phyloP scores from a whole-genome alignment of 2,797 vertebrate genomes.

The Paratrypauchen microcephalus region DNA sequence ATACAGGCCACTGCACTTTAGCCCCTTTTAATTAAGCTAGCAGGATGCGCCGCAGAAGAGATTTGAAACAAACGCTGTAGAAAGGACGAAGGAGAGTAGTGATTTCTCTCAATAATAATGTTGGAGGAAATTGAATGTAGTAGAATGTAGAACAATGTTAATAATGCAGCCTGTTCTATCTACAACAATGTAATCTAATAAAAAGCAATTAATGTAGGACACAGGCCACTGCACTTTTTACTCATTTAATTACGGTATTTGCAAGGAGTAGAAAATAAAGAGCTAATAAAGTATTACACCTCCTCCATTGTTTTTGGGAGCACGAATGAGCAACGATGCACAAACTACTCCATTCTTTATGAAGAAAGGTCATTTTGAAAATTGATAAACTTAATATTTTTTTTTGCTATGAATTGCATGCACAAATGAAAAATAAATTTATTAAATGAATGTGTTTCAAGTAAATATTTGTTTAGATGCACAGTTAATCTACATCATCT shows the following conservation, averaged over 20 bases:
- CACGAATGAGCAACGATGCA: constrained; percentile 16
- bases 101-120: constrained; percentile 77
- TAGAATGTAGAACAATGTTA: constrained; percentile 84
- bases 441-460: neutral
- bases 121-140: constrained; percentile 85
- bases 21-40: constrained; percentile 83
- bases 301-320: constrained; percentile 59
- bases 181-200: constrained; percentile 82
- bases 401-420: neutral
- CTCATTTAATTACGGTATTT: constrained; percentile 84
- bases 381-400: neutral
- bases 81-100: constrained; percentile 56
- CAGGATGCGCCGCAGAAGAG: constrained; percentile 75
- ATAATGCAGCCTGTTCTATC: constrained; percentile 78
- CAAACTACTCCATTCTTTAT: neutral
- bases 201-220: constrained; percentile 87
- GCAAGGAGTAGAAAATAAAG: constrained; percentile 69
- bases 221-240: constrained; percentile 84
- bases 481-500: neutral
- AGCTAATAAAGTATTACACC: constrained; percentile 70
- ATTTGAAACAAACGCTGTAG: constrained; percentile 68
- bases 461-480: neutral
- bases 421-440: neutral
- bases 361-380: neutral
- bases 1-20: constrained; percentile 81